Base-by-base conservation (phyloP, 2,888 invertebrate species). In the Drosophila nr. perissopoda region DNA sequence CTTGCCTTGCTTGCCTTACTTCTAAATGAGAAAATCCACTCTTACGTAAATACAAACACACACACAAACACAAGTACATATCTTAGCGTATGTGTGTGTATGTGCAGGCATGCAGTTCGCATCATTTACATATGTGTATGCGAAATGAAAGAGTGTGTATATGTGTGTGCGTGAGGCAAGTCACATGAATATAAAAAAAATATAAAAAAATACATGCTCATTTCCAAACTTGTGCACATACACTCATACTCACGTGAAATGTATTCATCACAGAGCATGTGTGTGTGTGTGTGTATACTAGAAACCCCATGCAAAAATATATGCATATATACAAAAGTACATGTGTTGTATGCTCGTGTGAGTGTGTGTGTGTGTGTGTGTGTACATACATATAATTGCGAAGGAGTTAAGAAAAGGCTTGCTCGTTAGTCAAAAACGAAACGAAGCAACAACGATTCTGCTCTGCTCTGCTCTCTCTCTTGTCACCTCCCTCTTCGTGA, bases 341-440 rank as follows among this genome's bases (percentile, higher is more conserved):
- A 48, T 27, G 11, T 13, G 7, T n/a, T 16, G 38, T 33, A 10
- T 21, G 21, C 11, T n/a, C 13, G 40, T 34, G 25, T 38, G 54
- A 40, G 27, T 53, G 53, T 54, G 38, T 36, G 29, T 11, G 5
- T 29, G 29, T n/a, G 40, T 34, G 25, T 48, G 33, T 59, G 58
- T 36, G 36, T 40, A 68, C 38, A 34, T 53, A 81, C 65, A 64
- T 66, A 83, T 81, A 87, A 86, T 83, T 87, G 76, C 68, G 66
- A 84, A 83, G 79, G 82, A 83, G 88, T 83, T 83, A 83, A 83
- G 70, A 78, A 78, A 78, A 81, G 71, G 68, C 78, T 81, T 75
- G 81, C 73, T 87, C 76, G 88, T 87, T 87, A 83, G 83, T 81
- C 74, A 81, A 86, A 74, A 66, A 68, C 68, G 61, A 72, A 48